Conservation (phyloP, 1,140 invertebrate genomes). For the Sitobion miscanthi region DNA sequence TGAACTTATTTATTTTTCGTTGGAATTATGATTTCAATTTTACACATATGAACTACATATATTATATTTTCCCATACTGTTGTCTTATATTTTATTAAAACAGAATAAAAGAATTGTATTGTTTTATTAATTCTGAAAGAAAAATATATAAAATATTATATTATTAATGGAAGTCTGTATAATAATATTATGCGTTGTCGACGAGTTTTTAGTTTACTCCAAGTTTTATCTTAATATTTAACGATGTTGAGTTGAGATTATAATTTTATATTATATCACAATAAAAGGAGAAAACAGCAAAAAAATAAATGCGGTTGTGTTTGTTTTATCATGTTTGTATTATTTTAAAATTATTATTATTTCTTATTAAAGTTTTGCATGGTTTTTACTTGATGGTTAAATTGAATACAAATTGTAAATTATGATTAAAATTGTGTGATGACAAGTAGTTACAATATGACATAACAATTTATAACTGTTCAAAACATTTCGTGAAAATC, state of each 20-base stretch:
- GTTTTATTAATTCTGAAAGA: neutral
- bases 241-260: neutral
- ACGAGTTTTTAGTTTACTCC: neutral
- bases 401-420: neutral
- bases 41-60: neutral
- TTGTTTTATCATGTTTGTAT: neutral
- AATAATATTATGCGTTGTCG: neutral
- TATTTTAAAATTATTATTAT: neutral
- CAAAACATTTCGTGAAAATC: neutral
- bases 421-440: neutral
- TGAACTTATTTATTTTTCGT: neutral
- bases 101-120: neutral
- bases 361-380: neutral
- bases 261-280: constrained; percentile 6
- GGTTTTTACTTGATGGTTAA: neutral
- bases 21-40: neutral
- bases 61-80: neutral
- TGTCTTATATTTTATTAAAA: neutral
- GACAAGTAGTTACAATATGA: neutral
- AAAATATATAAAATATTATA: neutral
- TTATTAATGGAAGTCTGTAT: neutral
- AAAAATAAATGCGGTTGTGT: neutral
- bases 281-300: neutral
- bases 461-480: too few relatives aligned
- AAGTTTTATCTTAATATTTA: constrained; percentile 17